Evolutionary conservation across 2,888 invertebrate genomes (phyloP), one percentile per base, ranked within the genome.

Genomic region (Philonicus albiceps): DNA sequence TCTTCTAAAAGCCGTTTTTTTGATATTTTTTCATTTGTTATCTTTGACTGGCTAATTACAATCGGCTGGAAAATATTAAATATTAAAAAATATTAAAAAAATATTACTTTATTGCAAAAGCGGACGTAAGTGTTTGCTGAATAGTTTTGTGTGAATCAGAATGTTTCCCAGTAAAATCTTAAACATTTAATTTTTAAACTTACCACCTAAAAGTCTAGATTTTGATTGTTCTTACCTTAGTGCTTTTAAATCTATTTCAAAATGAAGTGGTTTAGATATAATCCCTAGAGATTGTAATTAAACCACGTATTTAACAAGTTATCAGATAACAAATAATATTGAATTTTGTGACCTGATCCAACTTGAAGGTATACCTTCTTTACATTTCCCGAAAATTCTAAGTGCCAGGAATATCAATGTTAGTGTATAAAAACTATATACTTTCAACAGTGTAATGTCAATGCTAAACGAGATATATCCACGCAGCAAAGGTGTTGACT

Each of bases 1-100:
- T 86, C 88, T 78, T 89, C 86, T 19, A 87, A 83, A 74, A 90
- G 81, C 19, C 91, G 90, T 75, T 91, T 92, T 76, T 90, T 90
- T 0, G 87, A 75, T 16, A 88, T 53, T 72, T 88, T 87, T 86
- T 86, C 83, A 3, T 85, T 43, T 22, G 78, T 74, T 27, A 91
- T 88, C 86, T 91, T 92, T 3, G 90, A 89, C 86, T 91, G 91
- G 27, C 90, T 90, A 80, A 91, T 91, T 0, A 91, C 88, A 81
- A 91, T 86, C 0, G 91, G 91, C 92, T 92, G 72, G 13, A 88
- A 89, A 13, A 34, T n/a, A 72, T 3, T 72, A 86, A 27, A 76
- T 75, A 49, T 49, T 16, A 64, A 8, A 64, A 89, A 13, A 34
- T n/a, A 72, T 3, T 72, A 86, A 27, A 76, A n/a, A n/a, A n/a